Conservation (phyloP, 2,797 vertebrate genomes). For the Enteromius anoplus region DNA sequence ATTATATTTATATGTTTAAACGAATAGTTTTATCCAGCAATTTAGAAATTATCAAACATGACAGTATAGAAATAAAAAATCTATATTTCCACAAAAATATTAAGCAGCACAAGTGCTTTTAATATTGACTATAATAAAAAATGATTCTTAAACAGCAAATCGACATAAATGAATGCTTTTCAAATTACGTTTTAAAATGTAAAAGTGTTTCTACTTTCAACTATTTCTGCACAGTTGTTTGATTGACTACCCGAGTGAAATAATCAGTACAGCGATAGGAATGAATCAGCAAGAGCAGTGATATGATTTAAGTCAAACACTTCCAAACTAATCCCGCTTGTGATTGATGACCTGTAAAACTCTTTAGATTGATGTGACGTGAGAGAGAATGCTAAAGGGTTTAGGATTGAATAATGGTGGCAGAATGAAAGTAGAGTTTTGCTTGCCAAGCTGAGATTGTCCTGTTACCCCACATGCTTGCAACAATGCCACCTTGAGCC, state of each 20-base stretch:
- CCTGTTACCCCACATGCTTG: constrained; percentile 33
- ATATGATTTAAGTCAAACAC: constrained; percentile 12
- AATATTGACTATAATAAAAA: background rate
- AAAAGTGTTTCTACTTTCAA: background rate
- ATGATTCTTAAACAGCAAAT: background rate
- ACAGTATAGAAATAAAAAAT: background rate
- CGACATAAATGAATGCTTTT: background rate
- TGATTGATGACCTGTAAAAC: constrained; percentile 2
- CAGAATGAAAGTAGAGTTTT: constrained; percentile 18
- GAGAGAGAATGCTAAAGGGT: constrained; percentile 33
- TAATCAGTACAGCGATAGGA: background rate
- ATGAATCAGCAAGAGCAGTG: constrained; percentile 4
- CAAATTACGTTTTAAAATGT: background rate
- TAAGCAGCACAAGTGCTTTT: background rate
- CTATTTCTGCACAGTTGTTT: background rate
- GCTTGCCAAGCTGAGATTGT: constrained; percentile 54
- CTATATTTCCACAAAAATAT: background rate
- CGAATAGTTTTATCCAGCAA: background rate
- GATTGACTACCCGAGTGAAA: background rate
- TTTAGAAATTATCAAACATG: background rate
- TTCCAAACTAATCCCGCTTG: constrained; percentile 14
- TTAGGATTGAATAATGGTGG: constrained; percentile 42
- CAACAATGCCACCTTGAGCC: constrained; percentile 61
- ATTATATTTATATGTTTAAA: background rate
- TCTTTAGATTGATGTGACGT: constrained; percentile 20